These are phyloP conservation scores for Aphis gossypii DNA, from an alignment of 1,140 invertebrate genomes.

Conservation along the genomic window DNA sequence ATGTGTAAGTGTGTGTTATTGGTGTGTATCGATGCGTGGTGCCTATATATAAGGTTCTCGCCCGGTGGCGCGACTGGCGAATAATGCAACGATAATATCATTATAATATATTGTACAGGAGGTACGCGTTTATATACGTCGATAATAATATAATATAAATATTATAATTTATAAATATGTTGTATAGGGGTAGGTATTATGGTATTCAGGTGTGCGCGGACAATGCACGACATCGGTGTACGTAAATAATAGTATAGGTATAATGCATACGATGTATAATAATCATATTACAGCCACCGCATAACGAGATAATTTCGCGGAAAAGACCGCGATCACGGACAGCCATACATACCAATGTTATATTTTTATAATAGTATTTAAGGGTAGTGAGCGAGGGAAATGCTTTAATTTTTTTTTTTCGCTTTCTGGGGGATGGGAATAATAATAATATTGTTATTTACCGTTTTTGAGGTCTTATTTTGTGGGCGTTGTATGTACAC, in stretches of 20 bases:
- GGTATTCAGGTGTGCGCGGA: neutral
- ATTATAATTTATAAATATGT: neutral
- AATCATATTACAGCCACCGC: neutral
- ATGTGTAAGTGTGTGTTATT: no score
- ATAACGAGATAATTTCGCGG: constrained; percentile 46
- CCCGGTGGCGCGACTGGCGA: neutral
- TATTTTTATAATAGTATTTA: neutral
- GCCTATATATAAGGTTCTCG: neutral
- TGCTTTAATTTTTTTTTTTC: neutral
- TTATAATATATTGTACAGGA: no score
- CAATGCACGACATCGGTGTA: neutral
- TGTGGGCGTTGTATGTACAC: constrained; percentile 28
- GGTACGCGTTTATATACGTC: neutral
- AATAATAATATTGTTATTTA: constrained; percentile 14
- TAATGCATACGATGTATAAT: neutral
- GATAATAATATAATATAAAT: neutral
- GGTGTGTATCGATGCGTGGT: neutral
- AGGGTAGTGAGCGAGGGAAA: neutral
- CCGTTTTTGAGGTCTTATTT: constrained; percentile 41
- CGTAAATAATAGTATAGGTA: neutral
- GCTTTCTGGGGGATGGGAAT: neutral
- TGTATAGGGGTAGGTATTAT: neutral
- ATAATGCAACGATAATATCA: neutral
- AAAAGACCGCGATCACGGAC: neutral
- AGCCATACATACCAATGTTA: neutral